Evolutionary conservation across 2,113 vertebrate genomes (phyloP), one percentile per base, ranked within the genome.

Genomic region (Rhinolophus sinicus): DNA sequence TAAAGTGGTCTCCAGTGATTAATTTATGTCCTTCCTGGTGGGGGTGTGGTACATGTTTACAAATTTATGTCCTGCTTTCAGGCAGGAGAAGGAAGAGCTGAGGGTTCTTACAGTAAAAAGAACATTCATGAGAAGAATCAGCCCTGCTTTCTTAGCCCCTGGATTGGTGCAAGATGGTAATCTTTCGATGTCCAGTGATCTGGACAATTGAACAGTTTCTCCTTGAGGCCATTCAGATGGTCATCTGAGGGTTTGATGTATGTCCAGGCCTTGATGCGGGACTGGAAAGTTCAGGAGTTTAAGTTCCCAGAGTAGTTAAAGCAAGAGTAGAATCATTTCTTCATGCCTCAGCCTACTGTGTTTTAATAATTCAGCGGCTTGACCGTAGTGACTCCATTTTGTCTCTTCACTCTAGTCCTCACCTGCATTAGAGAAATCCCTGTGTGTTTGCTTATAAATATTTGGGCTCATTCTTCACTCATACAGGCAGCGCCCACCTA

Each of bases 401-500:
- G 19, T 60, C 18, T 62, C 28, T 62, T 60, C 26, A 62, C 24
- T 40, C 35, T 60, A 9, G 28, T 28, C 77, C 35, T 80, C n/a
- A 28, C 1, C 24, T 80, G 62, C 44, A 2, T 8, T 60, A 38
- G 38, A 21, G 80, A 54, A 21, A 19, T 64, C n/a, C 80, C 94
- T 19, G n/a, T 22, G 38, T 47, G 4, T 75, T 47, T 47, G 13
- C 44, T 38, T 15, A 19, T 33, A 54, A 8, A 19, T 24, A 6
- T 35, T 52, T 38, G 8, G 80, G 16, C 47, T 93, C 33, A 1
- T 12, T 62, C 38, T 82, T 26, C 33, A 38, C 30, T 40, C 7
- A 4, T 11, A 5, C 14, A 28, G 13, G 33, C 16, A 56, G 24
- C 13, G 1, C 33, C 26, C 10, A 8, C 14, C 18, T 7, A 8